These are phyloP conservation scores for Sceloporus undulatus DNA, from an alignment of 2,113 vertebrate genomes.

Conservation along the genomic window DNA sequence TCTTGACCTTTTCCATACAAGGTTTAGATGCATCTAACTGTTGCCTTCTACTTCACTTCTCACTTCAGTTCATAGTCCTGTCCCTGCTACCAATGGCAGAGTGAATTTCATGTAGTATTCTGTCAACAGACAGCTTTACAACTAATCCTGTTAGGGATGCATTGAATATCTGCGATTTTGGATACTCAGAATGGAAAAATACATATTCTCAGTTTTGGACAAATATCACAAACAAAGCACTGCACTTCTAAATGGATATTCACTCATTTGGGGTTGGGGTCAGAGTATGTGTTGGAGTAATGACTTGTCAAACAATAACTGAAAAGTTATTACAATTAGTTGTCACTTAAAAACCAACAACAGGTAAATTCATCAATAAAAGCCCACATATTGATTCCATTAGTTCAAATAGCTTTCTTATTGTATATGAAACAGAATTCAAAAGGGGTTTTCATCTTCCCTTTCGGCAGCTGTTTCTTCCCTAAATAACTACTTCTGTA, in stretches of 20 bases:
- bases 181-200: background rate
- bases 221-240: background rate
- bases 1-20: constrained; percentile 38
- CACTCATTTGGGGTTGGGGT: no score
- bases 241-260: background rate
- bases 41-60: constrained; percentile 17
- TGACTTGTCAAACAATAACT: no score
- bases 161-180: background rate
- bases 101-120: background rate
- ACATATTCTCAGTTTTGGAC: background rate
- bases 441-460: no score
- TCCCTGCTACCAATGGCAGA: background rate
- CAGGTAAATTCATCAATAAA: no score
- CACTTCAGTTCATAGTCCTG: background rate
- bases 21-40: constrained; percentile 7
- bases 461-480: no score
- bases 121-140: background rate
- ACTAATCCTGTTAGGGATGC: background rate
- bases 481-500: no score
- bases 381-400: no score
- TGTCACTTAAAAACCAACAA: no score
- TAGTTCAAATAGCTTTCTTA: no score
- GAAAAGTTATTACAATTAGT: no score
- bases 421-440: no score
- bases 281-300: no score